Conservation (phyloP, 1,140 invertebrate genomes). For the Tetramorium alpestre region DNA sequence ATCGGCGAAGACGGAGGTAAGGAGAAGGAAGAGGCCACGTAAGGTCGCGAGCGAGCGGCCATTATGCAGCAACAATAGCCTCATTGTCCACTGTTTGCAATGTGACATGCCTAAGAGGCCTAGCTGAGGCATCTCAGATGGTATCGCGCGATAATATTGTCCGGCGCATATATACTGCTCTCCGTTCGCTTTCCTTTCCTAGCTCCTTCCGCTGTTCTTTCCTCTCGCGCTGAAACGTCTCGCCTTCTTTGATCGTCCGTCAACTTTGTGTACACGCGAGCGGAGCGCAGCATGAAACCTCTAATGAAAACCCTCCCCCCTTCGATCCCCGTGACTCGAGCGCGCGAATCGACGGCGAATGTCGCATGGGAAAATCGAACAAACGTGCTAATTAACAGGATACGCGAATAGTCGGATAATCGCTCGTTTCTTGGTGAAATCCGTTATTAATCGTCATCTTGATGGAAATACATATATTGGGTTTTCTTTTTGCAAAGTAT, state of each 20-base stretch:
- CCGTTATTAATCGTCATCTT: background rate
- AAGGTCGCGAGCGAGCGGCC: conserved; percentile 78
- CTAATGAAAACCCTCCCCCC: background rate
- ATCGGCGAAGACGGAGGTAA: conserved; percentile 59
- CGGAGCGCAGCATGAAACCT: background rate
- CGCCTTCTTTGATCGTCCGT: conserved; percentile 59
- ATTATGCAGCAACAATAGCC: conserved; percentile 82
- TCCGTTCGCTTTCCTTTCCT: conserved; percentile 72
- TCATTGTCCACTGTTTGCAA: conserved; percentile 82
- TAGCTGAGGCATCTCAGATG: conserved; percentile 78
- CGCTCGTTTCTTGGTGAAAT: background rate
- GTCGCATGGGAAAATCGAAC: conserved; percentile 19
- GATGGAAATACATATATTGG: background rate
- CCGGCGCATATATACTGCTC: conserved; percentile 63
- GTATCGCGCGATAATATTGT: conserved; percentile 82
- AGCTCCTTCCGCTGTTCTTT: conserved; percentile 64
- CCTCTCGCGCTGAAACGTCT: conserved; percentile 64
- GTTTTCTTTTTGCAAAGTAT: background rate
- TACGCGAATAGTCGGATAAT: background rate
- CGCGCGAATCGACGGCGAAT: background rate
- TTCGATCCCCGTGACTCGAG: background rate
- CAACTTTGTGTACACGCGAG: conserved; percentile 9
- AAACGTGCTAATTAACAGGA: conserved; percentile 42
- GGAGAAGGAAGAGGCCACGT: conserved; percentile 75
- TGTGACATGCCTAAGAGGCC: conserved; percentile 80